A percentile compares a stretch with the other conserved stretches of the same genome.
phyloP scores from a whole-genome alignment of 1,140 invertebrate genomes.

The Bombus difficillimus region DNA sequence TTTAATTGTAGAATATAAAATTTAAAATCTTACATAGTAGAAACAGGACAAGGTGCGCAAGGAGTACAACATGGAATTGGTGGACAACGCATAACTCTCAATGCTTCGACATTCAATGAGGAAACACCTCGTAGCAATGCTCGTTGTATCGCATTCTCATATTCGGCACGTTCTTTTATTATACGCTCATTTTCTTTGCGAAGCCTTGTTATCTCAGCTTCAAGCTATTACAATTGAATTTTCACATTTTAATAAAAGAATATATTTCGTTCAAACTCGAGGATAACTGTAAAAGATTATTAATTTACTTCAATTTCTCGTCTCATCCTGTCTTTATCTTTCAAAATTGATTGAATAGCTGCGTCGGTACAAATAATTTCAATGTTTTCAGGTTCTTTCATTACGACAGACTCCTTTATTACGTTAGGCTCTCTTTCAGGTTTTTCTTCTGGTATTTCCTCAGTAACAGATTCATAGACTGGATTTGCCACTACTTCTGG shows the following conservation, averaged over 20 bases:
- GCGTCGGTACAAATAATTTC: constrained; percentile 23
- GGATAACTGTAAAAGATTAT: neutral
- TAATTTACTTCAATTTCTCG: constrained; percentile 64
- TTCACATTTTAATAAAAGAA: neutral
- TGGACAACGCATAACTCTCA: constrained; percentile 74
- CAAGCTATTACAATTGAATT: constrained; percentile 60
- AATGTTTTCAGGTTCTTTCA: neutral
- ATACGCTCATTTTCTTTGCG: constrained; percentile 76
- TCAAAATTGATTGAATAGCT: constrained; percentile 23
- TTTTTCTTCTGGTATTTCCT: neutral
- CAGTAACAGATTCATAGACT: neutral
- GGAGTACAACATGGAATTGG: constrained; percentile 71
- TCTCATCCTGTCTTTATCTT: constrained; percentile 50
- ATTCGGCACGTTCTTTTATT: constrained; percentile 74
- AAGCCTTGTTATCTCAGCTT: constrained; percentile 69
- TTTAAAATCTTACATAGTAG: constrained; percentile 40
- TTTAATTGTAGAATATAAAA: neutral
- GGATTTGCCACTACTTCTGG: neutral
- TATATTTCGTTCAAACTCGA: neutral
- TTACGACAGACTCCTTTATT: neutral
- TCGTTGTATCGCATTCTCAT: constrained; percentile 77
- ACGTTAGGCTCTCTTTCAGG: neutral
- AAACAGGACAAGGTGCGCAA: constrained; percentile 63
- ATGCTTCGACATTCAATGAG: constrained; percentile 75
- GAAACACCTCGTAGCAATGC: constrained; percentile 78